phyloP scores from a whole-genome alignment of 2,797 vertebrate species.

The Dendrocincla fuliginosa region DNA sequence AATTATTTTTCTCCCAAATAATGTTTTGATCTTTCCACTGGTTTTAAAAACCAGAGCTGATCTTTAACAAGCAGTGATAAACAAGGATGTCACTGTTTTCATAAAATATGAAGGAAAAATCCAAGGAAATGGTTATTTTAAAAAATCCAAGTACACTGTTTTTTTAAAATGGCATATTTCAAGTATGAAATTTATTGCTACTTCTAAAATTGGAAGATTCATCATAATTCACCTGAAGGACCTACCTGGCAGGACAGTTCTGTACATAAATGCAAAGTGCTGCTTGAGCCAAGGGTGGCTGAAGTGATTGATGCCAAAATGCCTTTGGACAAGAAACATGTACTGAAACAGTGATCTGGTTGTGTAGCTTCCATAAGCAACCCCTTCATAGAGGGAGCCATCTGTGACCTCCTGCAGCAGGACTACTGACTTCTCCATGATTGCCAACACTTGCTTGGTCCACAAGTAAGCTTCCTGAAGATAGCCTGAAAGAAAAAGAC shows the following conservation, averaged over 20 bases:
- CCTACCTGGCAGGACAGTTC: conserved; percentile 92
- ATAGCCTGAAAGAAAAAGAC: conserved; percentile 83
- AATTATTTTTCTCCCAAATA: not conserved
- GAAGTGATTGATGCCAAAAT: conserved; percentile 94
- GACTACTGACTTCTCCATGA: conserved; percentile 98
- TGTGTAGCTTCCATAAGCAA: conserved; percentile 96
- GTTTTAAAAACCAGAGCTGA: not conserved
- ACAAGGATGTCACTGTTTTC: not conserved
- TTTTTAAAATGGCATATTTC: not conserved
- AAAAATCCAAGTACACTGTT: not conserved
- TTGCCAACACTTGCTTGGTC: conserved; percentile 93
- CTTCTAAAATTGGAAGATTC: not conserved
- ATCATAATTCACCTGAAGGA: not conserved
- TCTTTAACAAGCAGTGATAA: not conserved
- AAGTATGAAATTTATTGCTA: not conserved
- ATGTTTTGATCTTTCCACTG: not conserved
- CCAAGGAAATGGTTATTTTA: not conserved
- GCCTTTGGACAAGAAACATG: conserved; percentile 93
- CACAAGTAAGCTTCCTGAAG: conserved; percentile 97
- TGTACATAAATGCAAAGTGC: conserved; percentile 96
- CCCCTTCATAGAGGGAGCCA: conserved; percentile 94
- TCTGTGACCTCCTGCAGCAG: conserved; percentile 92
- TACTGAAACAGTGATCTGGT: conserved; percentile 97
- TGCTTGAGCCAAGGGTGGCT: conserved; percentile 95
- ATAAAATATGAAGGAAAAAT: not conserved